These are phyloP conservation scores for Neomicropteryx cornuta DNA, from an alignment of 1,140 invertebrate genomes.

Conservation along the genomic window DNA sequence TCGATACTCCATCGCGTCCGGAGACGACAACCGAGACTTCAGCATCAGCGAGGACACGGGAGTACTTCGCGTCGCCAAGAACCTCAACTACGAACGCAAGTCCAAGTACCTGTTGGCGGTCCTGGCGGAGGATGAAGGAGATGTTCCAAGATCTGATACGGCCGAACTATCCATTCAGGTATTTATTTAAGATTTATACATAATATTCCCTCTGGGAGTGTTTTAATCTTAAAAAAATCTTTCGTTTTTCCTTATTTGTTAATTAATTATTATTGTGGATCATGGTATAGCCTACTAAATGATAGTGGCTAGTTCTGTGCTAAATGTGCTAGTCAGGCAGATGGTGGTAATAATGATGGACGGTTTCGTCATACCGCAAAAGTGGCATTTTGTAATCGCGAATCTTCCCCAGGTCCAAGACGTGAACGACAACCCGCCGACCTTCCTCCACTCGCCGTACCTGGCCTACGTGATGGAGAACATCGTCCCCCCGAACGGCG, in stretches of 20 bases:
- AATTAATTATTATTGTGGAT: too few relatives aligned
- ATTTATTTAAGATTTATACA: too few relatives aligned
- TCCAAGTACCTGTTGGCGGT: slow-evolving; percentile 73
- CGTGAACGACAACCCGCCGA: slow-evolving; percentile 91
- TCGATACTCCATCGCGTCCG: slow-evolving; percentile 76
- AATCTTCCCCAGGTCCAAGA: too few relatives aligned
- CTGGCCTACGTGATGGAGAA: slow-evolving; percentile 89
- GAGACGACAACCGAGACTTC: slow-evolving; percentile 84
- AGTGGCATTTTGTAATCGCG: slow-evolving; percentile 45
- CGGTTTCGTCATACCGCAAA: slow-evolving; percentile 57
- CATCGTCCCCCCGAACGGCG: slow-evolving; percentile 61
- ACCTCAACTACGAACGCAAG: slow-evolving; percentile 84
- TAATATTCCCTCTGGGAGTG: slow-evolving; percentile 24
- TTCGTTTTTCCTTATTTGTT: too few relatives aligned
- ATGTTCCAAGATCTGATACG: slow-evolving; percentile 53
- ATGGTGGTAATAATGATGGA: slow-evolving; percentile 12
- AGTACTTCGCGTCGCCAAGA: slow-evolving; percentile 77
- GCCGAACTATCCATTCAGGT: slow-evolving; percentile 56
- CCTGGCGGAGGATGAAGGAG: slow-evolving; percentile 75
- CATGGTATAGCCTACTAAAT: too few relatives aligned
- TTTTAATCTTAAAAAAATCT: slow-evolving; percentile 17
- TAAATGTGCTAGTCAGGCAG: neutral
- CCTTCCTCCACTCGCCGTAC: slow-evolving; percentile 85
- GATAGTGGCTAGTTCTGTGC: neutral
- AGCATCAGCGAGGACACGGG: slow-evolving; percentile 84